Percentiles rank a stretch among this genome's conserved stretches.
These are phyloP conservation scores for Psettodes erumei DNA, from an alignment of 2,113 vertebrate genomes.

Conservation along the genomic window DNA sequence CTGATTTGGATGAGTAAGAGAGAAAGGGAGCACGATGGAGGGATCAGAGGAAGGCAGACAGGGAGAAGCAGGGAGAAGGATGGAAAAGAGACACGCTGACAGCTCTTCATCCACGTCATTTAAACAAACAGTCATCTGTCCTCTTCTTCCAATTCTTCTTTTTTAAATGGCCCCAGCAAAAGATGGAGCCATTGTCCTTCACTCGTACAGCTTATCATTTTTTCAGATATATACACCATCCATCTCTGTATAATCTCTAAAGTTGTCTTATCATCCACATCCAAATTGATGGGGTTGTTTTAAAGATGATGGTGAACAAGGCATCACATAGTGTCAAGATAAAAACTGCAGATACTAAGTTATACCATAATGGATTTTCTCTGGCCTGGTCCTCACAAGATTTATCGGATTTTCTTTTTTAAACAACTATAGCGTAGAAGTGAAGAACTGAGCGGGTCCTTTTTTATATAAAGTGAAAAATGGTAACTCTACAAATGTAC, in stretches of 20 bases:
- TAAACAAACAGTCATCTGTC: constrained; percentile 34
- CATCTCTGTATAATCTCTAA: constrained; percentile 3
- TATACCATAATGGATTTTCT: constrained; percentile 2
- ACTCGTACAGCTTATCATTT: constrained; percentile 15
- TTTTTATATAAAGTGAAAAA: not conserved
- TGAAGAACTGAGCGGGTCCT: not conserved
- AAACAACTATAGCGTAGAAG: not conserved
- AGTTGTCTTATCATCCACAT: constrained; percentile 18
- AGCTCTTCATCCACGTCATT: constrained; percentile 14
- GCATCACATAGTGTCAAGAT: constrained; percentile 36
- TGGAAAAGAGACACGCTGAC: constrained; percentile 24
- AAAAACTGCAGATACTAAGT: constrained; percentile 41
- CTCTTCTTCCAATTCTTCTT: not conserved
- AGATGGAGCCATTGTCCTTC: constrained; percentile 25
- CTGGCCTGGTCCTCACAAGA: not conserved
- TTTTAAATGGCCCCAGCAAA: constrained; percentile 28
- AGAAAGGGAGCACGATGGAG: constrained; percentile 42
- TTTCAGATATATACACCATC: constrained; percentile 18
- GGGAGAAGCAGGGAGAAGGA: not conserved
- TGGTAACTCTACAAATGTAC: not conserved
- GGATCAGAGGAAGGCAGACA: not conserved
- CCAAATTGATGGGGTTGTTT: constrained; percentile 24
- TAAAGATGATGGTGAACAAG: constrained; percentile 21
- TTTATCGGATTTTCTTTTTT: not conserved
- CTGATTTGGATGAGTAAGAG: constrained; percentile 39